These are phyloP conservation scores for Amiota minor DNA, from an alignment of 2,888 invertebrate genomes.

Conservation along the genomic window DNA sequence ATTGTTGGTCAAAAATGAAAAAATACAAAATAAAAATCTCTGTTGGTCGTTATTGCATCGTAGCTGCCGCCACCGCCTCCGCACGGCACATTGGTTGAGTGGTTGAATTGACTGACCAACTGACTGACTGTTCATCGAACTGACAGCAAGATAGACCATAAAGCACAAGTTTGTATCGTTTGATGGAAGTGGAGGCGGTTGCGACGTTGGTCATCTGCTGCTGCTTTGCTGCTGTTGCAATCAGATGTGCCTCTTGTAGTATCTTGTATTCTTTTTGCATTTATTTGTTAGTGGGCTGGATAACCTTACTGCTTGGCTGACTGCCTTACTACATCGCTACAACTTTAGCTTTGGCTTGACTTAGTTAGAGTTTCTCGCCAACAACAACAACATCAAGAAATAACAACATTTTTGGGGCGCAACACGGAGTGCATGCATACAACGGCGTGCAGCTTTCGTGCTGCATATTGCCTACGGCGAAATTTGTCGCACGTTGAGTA, in stretches of 20 bases:
- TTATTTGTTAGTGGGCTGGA: slow-evolving; percentile 28
- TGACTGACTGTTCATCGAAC: background rate
- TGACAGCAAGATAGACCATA: background rate
- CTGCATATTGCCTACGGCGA: slow-evolving; percentile 63
- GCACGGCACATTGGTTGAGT: slow-evolving; percentile 38
- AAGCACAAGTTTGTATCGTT: slow-evolving; percentile 26
- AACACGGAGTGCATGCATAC: slow-evolving; percentile 14
- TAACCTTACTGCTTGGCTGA: slow-evolving; percentile 1
- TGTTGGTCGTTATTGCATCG: slow-evolving; percentile 43
- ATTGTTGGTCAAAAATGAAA: slow-evolving; percentile 50
- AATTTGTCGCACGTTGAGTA: slow-evolving; percentile 66
- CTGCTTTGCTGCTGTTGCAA: slow-evolving; percentile 25
- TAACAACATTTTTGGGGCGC: slow-evolving; percentile 11
- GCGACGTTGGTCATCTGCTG: slow-evolving; percentile 27
- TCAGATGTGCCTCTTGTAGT: slow-evolving; percentile 25
- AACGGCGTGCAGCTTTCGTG: slow-evolving; percentile 65
- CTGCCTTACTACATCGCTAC: slow-evolving; percentile 1
- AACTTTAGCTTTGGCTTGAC: background rate
- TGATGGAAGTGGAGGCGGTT: slow-evolving; percentile 2
- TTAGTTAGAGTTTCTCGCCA: background rate
- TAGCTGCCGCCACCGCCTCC: slow-evolving; percentile 21
- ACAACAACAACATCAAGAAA: background rate
- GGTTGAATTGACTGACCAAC: slow-evolving; percentile 1
- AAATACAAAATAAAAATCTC: slow-evolving; percentile 40
- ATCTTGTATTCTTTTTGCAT: slow-evolving; percentile 10